Conservation (phyloP, 2,113 vertebrate species). For the Dicrurus megarhynchus region DNA sequence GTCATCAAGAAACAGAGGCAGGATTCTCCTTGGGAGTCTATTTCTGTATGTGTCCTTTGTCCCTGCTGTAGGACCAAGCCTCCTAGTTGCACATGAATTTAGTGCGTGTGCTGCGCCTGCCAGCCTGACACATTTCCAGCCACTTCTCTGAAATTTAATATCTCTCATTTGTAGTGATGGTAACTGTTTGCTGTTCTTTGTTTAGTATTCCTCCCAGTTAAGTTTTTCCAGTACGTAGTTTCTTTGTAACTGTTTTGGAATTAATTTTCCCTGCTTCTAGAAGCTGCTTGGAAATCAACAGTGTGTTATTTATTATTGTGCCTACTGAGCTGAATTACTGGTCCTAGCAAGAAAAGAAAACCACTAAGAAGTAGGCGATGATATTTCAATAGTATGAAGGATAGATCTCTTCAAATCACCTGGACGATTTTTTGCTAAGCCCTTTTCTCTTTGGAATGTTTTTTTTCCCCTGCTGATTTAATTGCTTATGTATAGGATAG, state of each 20-base stretch:
- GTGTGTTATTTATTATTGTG: background rate
- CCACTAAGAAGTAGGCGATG: background rate
- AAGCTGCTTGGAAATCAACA: background rate
- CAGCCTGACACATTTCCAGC: background rate
- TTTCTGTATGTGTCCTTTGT: background rate
- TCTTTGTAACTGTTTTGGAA: conserved; percentile 12
- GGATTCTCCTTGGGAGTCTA: background rate
- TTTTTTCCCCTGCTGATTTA: background rate
- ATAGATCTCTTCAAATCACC: background rate
- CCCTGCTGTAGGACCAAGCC: background rate
- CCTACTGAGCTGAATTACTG: background rate
- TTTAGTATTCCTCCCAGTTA: background rate
- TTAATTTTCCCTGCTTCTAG: background rate
- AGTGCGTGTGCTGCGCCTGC: background rate
- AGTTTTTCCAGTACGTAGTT: conserved; percentile 5
- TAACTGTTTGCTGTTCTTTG: conserved; percentile 11
- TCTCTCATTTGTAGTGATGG: background rate
- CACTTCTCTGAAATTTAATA: background rate
- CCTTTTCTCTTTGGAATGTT: background rate
- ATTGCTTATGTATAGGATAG: background rate
- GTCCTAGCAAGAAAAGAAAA: background rate
- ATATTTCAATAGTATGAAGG: background rate
- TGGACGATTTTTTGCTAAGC: background rate
- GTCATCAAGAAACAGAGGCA: background rate
- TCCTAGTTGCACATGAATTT: background rate